phyloP scores from a whole-genome alignment of 2,113 vertebrate species.

The Eidolon helvum region DNA sequence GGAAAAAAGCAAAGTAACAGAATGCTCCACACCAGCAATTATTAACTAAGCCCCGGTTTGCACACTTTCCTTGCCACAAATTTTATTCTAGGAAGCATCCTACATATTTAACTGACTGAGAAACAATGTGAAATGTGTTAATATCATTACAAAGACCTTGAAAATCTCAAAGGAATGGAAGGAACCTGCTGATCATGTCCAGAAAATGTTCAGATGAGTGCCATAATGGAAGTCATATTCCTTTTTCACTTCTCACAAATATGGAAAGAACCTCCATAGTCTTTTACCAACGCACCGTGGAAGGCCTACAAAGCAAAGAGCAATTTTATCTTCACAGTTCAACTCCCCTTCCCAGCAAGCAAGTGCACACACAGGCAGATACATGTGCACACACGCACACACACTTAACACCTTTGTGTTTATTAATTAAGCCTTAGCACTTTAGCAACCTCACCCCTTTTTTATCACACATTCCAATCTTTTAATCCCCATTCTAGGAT shows the following conservation, averaged over 20 bases:
- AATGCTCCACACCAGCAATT: slow-evolving; percentile 79
- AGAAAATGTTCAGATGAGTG: not conserved
- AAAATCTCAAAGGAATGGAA: not conserved
- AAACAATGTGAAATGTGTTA: slow-evolving; percentile 28
- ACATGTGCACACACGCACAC: too few relatives aligned
- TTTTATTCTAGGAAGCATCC: slow-evolving; percentile 65
- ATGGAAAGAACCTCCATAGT: not conserved
- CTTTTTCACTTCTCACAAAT: not conserved
- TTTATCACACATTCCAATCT: not conserved
- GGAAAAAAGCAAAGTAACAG: slow-evolving; percentile 52
- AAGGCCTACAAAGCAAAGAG: not conserved
- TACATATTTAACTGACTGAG: slow-evolving; percentile 55
- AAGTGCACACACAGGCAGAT: not conserved
- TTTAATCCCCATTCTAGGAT: not conserved
- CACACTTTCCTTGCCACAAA: slow-evolving; percentile 56
- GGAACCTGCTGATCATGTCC: not conserved
- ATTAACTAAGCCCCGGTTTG: slow-evolving; percentile 79
- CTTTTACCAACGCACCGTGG: not conserved
- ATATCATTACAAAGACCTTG: not conserved
- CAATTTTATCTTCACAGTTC: not conserved
- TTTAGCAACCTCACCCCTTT: not conserved
- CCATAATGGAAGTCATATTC: not conserved
- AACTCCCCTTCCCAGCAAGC: not conserved
- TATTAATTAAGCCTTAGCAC: not conserved
- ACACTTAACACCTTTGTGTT: not conserved